Percentiles rank a stretch among this genome's conserved stretches.
Evolutionary conservation across 2,888 invertebrate species (phyloP).

Genomic region (Drosophila ustulata): DNA sequence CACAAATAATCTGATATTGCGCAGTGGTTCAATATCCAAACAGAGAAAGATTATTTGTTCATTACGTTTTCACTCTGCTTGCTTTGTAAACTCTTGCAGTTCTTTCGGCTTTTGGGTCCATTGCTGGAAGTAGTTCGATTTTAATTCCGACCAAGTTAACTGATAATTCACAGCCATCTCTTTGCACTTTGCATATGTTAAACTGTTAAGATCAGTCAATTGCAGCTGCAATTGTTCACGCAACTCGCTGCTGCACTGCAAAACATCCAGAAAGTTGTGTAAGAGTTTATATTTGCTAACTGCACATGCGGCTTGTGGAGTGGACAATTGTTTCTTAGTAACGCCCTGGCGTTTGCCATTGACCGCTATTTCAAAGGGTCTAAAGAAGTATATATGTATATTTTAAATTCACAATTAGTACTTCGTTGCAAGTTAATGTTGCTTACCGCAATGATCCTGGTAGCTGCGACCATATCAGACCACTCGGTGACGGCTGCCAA

Average conservation of each 20-base stretch:
- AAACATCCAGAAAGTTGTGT: conserved; percentile 85
- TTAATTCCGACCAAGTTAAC: conserved; percentile 85
- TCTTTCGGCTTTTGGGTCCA: conserved; percentile 87
- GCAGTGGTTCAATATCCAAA: neutral
- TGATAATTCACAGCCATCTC: conserved; percentile 77
- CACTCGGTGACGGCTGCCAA: conserved; percentile 87
- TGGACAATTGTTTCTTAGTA: conserved; percentile 88
- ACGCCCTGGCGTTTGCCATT: conserved; percentile 92
- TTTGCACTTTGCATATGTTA: conserved; percentile 74
- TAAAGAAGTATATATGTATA: conserved; percentile 83
- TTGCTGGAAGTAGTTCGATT: conserved; percentile 85
- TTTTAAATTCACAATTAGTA: neutral
- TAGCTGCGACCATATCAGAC: conserved; percentile 87
- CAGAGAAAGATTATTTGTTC: neutral
- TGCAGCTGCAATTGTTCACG: conserved; percentile 37
- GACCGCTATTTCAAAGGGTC: conserved; percentile 89
- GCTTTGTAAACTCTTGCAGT: conserved; percentile 59
- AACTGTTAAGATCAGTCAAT: conserved; percentile 30
- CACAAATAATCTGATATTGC: neutral
- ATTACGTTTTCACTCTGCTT: neutral
- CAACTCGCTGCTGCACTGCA: conserved; percentile 80
- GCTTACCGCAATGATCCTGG: conserved; percentile 82
- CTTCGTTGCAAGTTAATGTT: neutral
- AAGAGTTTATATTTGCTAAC: conserved; percentile 87
- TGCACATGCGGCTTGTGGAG: conserved; percentile 85